phyloP scores from a whole-genome alignment of 2,113 vertebrate species.

The Brachyhypopomus occidentalis region DNA sequence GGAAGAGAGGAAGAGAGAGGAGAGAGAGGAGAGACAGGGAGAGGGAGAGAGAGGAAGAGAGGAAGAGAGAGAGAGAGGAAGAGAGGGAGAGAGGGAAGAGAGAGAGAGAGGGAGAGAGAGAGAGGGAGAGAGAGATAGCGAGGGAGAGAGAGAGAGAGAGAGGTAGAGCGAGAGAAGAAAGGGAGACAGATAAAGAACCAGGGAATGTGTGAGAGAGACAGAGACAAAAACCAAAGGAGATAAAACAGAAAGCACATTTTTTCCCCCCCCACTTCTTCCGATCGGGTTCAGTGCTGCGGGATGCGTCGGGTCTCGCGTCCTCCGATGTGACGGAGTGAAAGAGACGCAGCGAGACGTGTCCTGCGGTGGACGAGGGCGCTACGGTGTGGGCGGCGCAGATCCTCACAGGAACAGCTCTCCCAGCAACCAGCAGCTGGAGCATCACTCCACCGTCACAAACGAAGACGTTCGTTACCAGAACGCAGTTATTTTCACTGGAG shows the following conservation, averaged over 20 bases:
- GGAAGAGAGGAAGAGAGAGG: not conserved
- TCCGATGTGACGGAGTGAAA: not conserved
- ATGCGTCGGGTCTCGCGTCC: not conserved
- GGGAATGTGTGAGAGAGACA: not conserved
- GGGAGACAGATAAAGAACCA: not conserved
- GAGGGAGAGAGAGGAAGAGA: slow-evolving; percentile 14
- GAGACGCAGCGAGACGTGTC: not conserved
- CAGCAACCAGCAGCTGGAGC: slow-evolving; percentile 18
- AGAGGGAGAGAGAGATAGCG: not conserved
- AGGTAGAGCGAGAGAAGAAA: not conserved
- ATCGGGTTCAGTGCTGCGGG: not conserved
- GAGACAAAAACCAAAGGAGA: not conserved
- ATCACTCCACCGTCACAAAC: not conserved
- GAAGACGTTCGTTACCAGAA: not conserved
- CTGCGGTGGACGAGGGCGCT: not conserved
- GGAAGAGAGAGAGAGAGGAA: not conserved
- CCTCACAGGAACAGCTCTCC: not conserved
- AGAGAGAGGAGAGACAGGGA: not conserved
- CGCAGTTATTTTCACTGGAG: no score
- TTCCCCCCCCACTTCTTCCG: not conserved
- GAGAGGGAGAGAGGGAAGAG: not conserved
- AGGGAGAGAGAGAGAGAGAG: slow-evolving; percentile 6
- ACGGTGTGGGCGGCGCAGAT: slow-evolving; percentile 6
- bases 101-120: not conserved
- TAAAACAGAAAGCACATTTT: not conserved